These are phyloP conservation scores for Aptenodytes forsteri DNA, from an alignment of 2,113 vertebrate species.

Conservation along the genomic window DNA sequence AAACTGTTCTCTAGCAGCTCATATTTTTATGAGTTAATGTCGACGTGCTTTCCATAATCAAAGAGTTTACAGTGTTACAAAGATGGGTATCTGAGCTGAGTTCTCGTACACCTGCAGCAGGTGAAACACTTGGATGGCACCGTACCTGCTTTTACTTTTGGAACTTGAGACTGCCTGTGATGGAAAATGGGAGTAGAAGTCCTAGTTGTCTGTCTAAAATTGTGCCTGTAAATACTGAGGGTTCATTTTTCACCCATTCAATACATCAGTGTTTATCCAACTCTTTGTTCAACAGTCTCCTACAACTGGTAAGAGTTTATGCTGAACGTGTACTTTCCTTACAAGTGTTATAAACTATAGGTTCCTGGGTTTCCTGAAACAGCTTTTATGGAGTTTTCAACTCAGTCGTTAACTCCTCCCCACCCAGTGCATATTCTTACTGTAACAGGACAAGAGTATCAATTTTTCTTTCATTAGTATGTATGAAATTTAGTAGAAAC, in stretches of 20 bases:
- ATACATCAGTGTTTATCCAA: neutral
- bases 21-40: neutral
- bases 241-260: neutral
- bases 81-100: neutral
- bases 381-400: neutral
- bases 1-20: neutral
- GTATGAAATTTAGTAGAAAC: neutral
- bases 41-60: neutral
- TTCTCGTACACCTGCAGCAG: rapidly evolving
- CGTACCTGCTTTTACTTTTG: neutral
- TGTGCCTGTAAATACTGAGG: neutral
- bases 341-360: neutral
- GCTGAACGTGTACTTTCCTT: neutral
- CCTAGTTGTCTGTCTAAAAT: neutral
- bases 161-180: neutral
- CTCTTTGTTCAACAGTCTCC: neutral
- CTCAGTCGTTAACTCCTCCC: neutral
- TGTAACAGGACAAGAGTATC: neutral
- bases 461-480: neutral
- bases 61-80: neutral
- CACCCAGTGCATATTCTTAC: neutral
- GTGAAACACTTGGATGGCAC: neutral
- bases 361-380: neutral
- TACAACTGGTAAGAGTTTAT: neutral
- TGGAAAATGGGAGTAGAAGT: neutral